A percentile compares a stretch with the other conserved stretches of the same genome.
Evolutionary conservation across 2,888 invertebrate genomes (phyloP).

Genomic region (Brenthis daphne): DNA sequence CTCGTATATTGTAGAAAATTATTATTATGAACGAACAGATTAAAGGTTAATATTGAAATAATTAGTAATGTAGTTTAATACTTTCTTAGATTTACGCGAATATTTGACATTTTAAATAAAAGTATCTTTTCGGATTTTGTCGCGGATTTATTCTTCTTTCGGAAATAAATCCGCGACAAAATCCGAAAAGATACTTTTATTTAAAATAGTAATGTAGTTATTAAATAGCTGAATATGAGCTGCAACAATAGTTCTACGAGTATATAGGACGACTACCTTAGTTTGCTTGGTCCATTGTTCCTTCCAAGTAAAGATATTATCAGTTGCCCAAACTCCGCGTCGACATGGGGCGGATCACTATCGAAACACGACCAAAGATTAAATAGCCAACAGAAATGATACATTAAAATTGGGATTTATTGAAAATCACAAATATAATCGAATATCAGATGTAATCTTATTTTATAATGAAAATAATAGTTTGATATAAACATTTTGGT

Average conservation of each 20-base stretch:
- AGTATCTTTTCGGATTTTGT: no score
- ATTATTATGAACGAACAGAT: no score
- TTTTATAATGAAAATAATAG: neutral
- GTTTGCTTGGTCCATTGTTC: slow-evolving; percentile 35
- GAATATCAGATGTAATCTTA: neutral
- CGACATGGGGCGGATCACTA: slow-evolving; percentile 32
- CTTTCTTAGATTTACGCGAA: no score
- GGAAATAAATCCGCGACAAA: no score
- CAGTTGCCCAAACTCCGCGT: slow-evolving; percentile 37
- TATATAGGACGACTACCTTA: slow-evolving; percentile 7
- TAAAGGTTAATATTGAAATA: no score
- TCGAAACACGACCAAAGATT: slow-evolving; percentile 35
- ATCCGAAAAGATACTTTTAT: no score
- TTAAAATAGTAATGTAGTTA: no score
- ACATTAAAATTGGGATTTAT: neutral
- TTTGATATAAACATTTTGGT: no score
- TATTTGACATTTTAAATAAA: no score
- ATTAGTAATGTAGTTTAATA: no score
- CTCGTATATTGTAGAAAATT: no score
- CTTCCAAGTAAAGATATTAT: slow-evolving; percentile 37
- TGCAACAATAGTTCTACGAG: neutral
- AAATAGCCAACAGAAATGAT: slow-evolving; percentile 20
- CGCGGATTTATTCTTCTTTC: no score
- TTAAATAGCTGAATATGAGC: neutral
- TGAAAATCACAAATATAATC: neutral